These are phyloP conservation scores for Microtus ochrogaster DNA, from an alignment of 2,113 vertebrate genomes.

Conservation along the genomic window DNA sequence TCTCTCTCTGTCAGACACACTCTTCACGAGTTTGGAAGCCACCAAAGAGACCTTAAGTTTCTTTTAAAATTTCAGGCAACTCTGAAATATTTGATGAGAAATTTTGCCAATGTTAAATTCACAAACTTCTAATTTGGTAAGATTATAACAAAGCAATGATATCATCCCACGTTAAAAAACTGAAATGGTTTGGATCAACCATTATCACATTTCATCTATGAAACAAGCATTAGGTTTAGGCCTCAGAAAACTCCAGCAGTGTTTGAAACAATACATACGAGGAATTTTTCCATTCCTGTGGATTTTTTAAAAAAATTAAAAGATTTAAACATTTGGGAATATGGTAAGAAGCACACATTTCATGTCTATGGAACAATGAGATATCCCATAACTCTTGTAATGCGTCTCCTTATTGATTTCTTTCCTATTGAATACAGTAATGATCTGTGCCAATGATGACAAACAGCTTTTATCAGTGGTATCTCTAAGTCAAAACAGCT, in stretches of 20 bases:
- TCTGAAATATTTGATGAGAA: conserved; percentile 69
- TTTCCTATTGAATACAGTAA: background rate
- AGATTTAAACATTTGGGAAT: conserved; percentile 30
- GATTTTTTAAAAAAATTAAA: conserved; percentile 46
- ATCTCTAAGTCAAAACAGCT: background rate
- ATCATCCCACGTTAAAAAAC: conserved; percentile 55
- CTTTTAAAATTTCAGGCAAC: conserved; percentile 69
- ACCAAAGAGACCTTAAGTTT: conserved; percentile 16
- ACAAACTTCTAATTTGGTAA: conserved; percentile 73
- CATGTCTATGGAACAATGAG: background rate
- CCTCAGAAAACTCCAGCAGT: conserved; percentile 66
- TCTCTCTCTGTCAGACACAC: background rate
- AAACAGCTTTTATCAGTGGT: background rate
- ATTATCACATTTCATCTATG: conserved; percentile 59
- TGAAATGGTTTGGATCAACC: conserved; percentile 68
- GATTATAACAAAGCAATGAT: conserved; percentile 68
- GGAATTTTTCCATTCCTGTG: conserved; percentile 33
- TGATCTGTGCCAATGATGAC: background rate
- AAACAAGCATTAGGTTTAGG: conserved; percentile 66
- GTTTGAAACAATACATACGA: conserved; percentile 51
- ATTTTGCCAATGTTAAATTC: conserved; percentile 74
- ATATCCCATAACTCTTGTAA: background rate
- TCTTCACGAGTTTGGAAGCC: background rate
- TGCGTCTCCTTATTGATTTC: background rate
- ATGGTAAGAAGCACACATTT: background rate